A percentile compares a stretch with the other conserved stretches of the same genome.
Evolutionary conservation across 37 sponge, comb jelly and placozoan species (phyloP).

Genomic region (Petrosia ficiformis): DNA sequence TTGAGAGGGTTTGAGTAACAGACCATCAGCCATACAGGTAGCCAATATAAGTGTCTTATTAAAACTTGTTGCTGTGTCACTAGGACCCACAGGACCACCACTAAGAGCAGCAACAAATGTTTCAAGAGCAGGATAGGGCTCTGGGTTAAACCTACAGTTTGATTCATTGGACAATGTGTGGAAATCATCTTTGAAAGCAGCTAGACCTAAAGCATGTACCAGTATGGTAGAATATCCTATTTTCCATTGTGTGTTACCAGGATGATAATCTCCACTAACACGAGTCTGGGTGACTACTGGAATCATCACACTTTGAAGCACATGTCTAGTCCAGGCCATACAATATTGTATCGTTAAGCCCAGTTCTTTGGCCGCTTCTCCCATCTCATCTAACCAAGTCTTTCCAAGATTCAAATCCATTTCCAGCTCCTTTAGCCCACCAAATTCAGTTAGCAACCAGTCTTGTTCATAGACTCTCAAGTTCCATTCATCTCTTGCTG

Average conservation of each 20-base stretch:
- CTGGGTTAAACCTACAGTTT: slow-evolving; percentile 21
- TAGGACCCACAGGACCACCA: slow-evolving; percentile 72
- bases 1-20: slow-evolving; percentile 61
- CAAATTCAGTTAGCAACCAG: slow-evolving; percentile 56
- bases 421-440: slow-evolving; percentile 6
- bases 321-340: slow-evolving; percentile 74
- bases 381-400: slow-evolving; percentile 71
- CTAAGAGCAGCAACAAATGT: slow-evolving; percentile 54
- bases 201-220: slow-evolving; percentile 59
- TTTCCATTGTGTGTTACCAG: slow-evolving; percentile 76
- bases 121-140: slow-evolving; percentile 62
- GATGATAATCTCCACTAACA: slow-evolving; percentile 68
- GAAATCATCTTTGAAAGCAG: slow-evolving; percentile 72
- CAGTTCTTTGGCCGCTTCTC: slow-evolving; percentile 57
- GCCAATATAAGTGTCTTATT: slow-evolving; percentile 66
- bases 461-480: slow-evolving; percentile 80
- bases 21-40: slow-evolving; percentile 73
- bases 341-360: slow-evolving; percentile 79
- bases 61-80: slow-evolving; percentile 35
- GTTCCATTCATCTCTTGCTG: slow-evolving; percentile 43
- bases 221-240: slow-evolving; percentile 76
- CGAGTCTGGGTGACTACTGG: slow-evolving; percentile 71
- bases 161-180: slow-evolving; percentile 14
- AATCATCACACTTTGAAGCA: slow-evolving; percentile 51
- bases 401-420: slow-evolving; percentile 32